Conservation (phyloP, 2,797 vertebrate genomes). For the Silurus lanzhouensis region DNA sequence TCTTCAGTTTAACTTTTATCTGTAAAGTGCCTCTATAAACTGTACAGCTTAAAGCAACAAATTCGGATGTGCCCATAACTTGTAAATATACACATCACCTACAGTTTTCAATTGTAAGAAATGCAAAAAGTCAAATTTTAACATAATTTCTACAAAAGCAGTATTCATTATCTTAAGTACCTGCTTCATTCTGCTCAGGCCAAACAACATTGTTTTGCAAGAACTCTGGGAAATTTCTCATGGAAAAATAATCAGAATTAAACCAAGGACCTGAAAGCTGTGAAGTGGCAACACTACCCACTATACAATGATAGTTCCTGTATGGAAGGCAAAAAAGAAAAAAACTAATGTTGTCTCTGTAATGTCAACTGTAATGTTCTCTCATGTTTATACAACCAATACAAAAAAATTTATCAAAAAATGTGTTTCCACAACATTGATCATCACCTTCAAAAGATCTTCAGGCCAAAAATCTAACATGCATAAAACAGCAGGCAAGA, state of each 20-base stretch:
- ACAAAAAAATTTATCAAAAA: too few relatives aligned
- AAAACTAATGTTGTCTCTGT: too few relatives aligned
- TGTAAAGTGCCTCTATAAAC: neutral
- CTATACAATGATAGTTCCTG: too few relatives aligned
- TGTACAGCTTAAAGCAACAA: neutral
- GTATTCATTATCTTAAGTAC: neutral
- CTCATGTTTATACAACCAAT: too few relatives aligned
- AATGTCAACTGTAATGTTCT: too few relatives aligned
- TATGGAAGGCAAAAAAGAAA: too few relatives aligned
- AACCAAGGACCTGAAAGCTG: neutral
- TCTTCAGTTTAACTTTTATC: neutral
- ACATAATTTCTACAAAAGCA: neutral
- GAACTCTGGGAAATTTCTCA: neutral
- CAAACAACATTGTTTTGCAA: too few relatives aligned
- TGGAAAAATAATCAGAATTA: neutral
- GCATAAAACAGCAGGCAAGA: too few relatives aligned
- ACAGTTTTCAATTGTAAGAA: neutral
- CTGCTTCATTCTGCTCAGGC: neutral
- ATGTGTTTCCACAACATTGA: too few relatives aligned
- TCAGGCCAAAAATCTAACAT: too few relatives aligned
- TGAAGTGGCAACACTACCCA: neutral
- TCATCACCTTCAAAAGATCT: too few relatives aligned
- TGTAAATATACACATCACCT: neutral
- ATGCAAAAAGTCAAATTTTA: neutral
- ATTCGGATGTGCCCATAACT: neutral